A percentile compares a stretch with the other conserved stretches of the same genome.
These are phyloP conservation scores for Catagonus wagneri DNA, from an alignment of 2,113 vertebrate genomes.

Conservation along the genomic window DNA sequence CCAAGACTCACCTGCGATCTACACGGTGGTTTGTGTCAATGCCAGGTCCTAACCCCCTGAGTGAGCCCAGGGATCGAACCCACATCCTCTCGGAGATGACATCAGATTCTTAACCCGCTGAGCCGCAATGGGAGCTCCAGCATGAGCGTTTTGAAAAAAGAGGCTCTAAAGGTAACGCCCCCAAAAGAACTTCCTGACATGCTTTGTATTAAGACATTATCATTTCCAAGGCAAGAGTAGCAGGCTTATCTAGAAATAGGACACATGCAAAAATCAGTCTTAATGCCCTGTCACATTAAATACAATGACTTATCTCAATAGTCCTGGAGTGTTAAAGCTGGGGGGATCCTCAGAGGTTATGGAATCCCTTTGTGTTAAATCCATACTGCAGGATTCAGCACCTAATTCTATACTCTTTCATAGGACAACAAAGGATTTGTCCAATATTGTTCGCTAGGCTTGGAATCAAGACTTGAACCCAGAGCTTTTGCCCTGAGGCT, in stretches of 20 bases:
- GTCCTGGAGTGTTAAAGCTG: not conserved
- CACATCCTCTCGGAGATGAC: no score
- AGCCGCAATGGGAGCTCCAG: no score
- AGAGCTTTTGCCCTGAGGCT: not conserved
- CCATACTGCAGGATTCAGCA: not conserved
- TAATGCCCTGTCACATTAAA: not conserved
- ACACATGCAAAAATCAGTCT: not conserved
- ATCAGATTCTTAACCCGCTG: no score
- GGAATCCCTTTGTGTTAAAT: not conserved
- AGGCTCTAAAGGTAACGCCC: not conserved
- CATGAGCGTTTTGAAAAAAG: not conserved
- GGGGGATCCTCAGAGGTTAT: not conserved
- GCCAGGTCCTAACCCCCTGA: no score
- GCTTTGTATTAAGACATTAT: not conserved
- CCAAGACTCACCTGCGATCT: no score
- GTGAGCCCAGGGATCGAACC: no score
- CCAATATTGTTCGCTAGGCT: not conserved
- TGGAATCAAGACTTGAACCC: conserved; percentile 15
- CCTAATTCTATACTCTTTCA: not conserved
- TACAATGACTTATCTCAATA: not conserved
- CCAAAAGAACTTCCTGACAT: not conserved
- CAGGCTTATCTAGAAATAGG: not conserved
- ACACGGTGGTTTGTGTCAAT: no score
- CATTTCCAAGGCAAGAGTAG: not conserved
- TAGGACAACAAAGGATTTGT: not conserved